Percentiles rank a stretch among this genome's conserved stretches.
These are phyloP conservation scores for Spizella passerina DNA, from an alignment of 2,797 vertebrate species.

Conservation along the genomic window DNA sequence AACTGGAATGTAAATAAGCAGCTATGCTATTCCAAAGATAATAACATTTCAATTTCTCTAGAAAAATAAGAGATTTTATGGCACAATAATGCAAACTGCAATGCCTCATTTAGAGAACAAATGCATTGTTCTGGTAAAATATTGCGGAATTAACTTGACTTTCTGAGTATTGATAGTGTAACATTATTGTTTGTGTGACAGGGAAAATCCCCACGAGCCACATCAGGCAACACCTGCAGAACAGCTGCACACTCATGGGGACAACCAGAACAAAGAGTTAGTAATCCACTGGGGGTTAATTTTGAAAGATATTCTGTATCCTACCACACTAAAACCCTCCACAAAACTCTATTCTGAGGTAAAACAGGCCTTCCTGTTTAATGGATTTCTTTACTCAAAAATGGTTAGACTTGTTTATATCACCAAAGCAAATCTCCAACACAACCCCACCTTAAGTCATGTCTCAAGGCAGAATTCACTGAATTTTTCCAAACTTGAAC, in stretches of 20 bases:
- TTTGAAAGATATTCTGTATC: neutral
- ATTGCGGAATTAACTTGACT: neutral
- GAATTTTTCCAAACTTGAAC: neutral
- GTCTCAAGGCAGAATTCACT: neutral
- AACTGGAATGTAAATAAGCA: slow-evolving; percentile 40
- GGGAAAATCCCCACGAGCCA: neutral
- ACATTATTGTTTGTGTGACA: neutral
- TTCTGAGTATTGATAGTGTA: neutral
- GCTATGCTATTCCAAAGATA: neutral
- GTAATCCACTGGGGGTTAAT: neutral
- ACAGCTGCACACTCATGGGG: neutral
- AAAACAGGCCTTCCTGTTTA: neutral
- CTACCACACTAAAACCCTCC: neutral
- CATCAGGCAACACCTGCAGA: neutral
- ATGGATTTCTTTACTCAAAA: neutral
- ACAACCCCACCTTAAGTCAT: neutral
- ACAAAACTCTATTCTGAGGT: neutral
- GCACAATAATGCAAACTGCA: neutral
- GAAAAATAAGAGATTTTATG: slow-evolving; percentile 37
- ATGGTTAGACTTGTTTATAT: neutral
- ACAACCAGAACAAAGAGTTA: neutral
- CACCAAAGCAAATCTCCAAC: neutral
- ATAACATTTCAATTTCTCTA: slow-evolving; percentile 38
- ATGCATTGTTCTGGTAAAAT: neutral
- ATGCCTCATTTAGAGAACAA: slow-evolving; percentile 31